Conservation (phyloP, 2,888 invertebrate species). For the Chirona hameri region DNA sequence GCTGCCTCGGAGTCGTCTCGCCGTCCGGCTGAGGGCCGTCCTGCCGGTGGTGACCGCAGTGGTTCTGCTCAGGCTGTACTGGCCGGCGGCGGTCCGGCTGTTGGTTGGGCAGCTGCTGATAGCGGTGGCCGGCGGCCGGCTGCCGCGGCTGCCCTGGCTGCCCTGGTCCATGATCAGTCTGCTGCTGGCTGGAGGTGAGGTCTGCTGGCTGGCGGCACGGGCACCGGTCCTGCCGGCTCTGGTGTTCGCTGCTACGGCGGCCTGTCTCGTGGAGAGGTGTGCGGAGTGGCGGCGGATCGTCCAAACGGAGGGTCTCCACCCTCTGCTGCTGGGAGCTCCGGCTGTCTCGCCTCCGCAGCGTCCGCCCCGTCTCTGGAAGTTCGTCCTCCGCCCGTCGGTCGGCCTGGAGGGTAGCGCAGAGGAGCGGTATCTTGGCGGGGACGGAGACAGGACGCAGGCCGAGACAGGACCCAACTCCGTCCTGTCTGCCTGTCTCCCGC, state of each 20-base stretch:
- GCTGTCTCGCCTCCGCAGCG: background rate
- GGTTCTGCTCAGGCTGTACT: background rate
- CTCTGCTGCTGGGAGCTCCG: background rate
- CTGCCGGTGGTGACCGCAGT: too few species aligned
- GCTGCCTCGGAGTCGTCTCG: background rate
- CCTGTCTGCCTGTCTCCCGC: background rate
- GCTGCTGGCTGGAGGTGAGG: background rate
- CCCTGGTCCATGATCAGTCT: background rate
- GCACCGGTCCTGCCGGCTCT: background rate
- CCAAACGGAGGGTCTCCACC: background rate
- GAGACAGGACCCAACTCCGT: background rate
- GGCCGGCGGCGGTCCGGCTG: background rate
- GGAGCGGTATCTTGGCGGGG: too few species aligned
- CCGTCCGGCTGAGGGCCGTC: background rate
- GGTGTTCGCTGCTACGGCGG: background rate
- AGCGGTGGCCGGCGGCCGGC: background rate
- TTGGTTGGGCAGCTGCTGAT: background rate
- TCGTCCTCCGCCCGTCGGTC: background rate
- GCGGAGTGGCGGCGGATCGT: background rate
- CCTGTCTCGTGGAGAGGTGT: background rate
- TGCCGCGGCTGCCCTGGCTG: background rate
- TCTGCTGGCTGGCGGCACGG: background rate
- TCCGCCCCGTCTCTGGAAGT: background rate
- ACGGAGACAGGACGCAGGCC: too few species aligned
- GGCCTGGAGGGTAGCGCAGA: too few species aligned